Conservation (phyloP, 2,888 invertebrate species). For the Drosophila planitibia region DNA sequence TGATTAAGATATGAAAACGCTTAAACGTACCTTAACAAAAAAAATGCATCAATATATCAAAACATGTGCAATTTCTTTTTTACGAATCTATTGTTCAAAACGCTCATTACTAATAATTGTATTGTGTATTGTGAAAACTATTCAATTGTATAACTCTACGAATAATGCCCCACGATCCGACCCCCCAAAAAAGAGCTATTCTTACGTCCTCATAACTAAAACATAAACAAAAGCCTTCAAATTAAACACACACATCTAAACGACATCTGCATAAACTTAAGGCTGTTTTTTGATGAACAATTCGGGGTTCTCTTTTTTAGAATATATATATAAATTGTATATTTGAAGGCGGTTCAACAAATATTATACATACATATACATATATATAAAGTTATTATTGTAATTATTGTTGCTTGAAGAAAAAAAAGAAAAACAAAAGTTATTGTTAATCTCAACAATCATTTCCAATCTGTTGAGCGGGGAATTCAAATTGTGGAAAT, state of each 20-base stretch:
- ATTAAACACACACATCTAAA: conserved; percentile 1
- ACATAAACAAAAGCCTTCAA: conserved; percentile 4
- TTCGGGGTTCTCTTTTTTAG: conserved; percentile 61
- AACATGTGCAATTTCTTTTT: conserved; percentile 81
- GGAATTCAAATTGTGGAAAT: background rate
- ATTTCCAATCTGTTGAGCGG: conserved; percentile 53
- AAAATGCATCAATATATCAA: conserved; percentile 25
- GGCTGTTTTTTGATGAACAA: conserved; percentile 78
- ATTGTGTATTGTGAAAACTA: conserved; percentile 51
- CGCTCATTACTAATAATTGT: conserved; percentile 60
- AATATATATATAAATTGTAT: conserved; percentile 63
- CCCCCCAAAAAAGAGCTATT: conserved; percentile 31
- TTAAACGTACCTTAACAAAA: conserved; percentile 70
- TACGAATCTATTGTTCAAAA: conserved; percentile 72
- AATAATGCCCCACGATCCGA: conserved; percentile 23
- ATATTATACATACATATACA: conserved; percentile 56
- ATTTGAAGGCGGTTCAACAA: conserved; percentile 70
- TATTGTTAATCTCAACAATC: conserved; percentile 69
- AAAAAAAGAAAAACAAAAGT: conserved; percentile 29
- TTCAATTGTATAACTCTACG: conserved; percentile 54
- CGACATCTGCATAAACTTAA: conserved; percentile 71
- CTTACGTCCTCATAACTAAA: conserved; percentile 33
- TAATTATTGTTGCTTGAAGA: conserved; percentile 72
- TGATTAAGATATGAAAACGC: conserved; percentile 62
- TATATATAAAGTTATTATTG: conserved; percentile 52